phyloP scores from a whole-genome alignment of 2,797 vertebrate species.

The Denticeps clupeoides region DNA sequence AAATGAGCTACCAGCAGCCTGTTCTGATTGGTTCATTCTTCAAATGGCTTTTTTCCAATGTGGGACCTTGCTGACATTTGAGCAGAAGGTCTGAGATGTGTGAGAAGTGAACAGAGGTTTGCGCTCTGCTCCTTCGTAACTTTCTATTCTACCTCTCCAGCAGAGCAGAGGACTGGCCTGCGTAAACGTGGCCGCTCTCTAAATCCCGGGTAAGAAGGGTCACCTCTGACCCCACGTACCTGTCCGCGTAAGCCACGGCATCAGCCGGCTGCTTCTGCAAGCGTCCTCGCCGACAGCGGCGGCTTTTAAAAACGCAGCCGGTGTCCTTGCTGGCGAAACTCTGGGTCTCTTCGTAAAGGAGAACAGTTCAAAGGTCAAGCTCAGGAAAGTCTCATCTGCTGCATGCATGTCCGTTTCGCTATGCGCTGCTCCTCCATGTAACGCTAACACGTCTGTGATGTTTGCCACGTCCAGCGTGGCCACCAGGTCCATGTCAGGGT shows the following conservation, averaged over 20 bases:
- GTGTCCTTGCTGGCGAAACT: background rate
- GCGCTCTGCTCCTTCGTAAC: constrained; percentile 20
- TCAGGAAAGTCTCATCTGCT: constrained; percentile 10
- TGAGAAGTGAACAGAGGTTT: no score
- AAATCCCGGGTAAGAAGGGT: constrained; percentile 62
- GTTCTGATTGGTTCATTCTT: no score
- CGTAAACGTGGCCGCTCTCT: constrained; percentile 55
- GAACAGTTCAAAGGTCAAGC: constrained; percentile 2
- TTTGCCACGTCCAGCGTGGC: constrained; percentile 44
- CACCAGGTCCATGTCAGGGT: no score
- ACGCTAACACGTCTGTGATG: constrained; percentile 17
- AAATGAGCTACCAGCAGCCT: no score
- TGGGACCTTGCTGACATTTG: no score
- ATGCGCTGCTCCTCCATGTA: constrained; percentile 2
- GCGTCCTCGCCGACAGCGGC: constrained; percentile 24
- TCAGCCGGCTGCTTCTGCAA: constrained; percentile 32
- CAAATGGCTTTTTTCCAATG: no score
- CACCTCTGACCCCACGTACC: constrained; percentile 42
- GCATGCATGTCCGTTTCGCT: constrained; percentile 30
- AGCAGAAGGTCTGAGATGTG: no score
- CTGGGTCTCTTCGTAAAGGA: constrained; percentile 3
- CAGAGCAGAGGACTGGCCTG: constrained; percentile 63
- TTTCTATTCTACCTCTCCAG: constrained; percentile 52
- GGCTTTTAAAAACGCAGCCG: background rate
- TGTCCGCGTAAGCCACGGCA: constrained; percentile 49